Evolutionary conservation across 1,140 invertebrate genomes (phyloP).

Genomic region (Agraylea sexmaculata): DNA sequence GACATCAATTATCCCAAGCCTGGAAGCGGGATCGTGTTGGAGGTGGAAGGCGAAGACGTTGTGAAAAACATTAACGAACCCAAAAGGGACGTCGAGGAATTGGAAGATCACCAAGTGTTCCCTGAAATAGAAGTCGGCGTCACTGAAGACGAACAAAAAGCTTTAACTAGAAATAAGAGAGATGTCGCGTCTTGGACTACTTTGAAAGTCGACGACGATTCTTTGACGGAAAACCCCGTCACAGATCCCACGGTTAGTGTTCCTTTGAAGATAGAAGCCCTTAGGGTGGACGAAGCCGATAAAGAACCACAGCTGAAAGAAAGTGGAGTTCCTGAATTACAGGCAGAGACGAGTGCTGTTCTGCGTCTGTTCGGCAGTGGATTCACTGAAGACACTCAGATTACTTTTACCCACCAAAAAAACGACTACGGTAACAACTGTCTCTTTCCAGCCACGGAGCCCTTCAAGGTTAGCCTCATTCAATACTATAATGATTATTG

Average conservation of each 20-base stretch:
- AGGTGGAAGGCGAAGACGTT: constrained; percentile 15
- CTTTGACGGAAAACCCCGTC: not conserved
- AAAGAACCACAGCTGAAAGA: constrained; percentile 48
- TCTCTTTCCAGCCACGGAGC: constrained; percentile 38
- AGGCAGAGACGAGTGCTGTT: constrained; percentile 43
- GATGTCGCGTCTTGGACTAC: not conserved
- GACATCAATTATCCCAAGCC: constrained; percentile 29
- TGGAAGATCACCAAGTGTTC: constrained; percentile 9
- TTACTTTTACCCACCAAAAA: constrained; percentile 55
- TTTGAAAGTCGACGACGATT: not conserved
- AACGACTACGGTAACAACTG: constrained; percentile 41
- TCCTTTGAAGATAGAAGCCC: constrained; percentile 37
- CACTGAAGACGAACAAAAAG: not conserved
- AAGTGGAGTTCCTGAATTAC: constrained; percentile 52
- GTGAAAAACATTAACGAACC: constrained; percentile 15
- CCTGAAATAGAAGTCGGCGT: not conserved
- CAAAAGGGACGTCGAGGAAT: not conserved
- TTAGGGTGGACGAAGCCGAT: constrained; percentile 47
- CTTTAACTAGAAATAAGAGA: not conserved
- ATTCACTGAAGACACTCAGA: constrained; percentile 49
- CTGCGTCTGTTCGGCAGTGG: constrained; percentile 66
- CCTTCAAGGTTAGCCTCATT: constrained; percentile 33
- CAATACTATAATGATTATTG: no score
- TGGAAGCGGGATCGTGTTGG: constrained; percentile 13
- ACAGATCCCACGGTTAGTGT: not conserved